Evolutionary conservation across 2,888 invertebrate genomes (phyloP).

Genomic region (Epiblema foenella): DNA sequence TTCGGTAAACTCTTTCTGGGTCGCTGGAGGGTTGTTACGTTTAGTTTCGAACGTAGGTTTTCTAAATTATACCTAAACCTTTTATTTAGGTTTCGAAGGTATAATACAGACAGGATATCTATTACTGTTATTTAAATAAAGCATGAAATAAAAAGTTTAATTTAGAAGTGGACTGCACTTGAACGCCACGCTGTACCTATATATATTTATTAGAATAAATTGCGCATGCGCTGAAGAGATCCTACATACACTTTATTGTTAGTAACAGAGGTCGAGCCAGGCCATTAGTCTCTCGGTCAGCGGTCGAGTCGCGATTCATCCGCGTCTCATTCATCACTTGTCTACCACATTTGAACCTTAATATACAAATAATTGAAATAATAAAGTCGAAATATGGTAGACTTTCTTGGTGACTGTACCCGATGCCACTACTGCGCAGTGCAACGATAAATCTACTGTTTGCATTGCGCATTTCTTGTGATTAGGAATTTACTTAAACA

Average conservation of each 20-base stretch:
- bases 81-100: too few relatives aligned
- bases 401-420: too few relatives aligned
- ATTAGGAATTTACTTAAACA: too few relatives aligned
- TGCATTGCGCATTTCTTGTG: not conserved
- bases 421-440: not conserved
- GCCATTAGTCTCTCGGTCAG: conserved; percentile 19
- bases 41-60: too few relatives aligned
- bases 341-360: too few relatives aligned
- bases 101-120: too few relatives aligned
- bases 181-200: not conserved
- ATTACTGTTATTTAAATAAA: too few relatives aligned
- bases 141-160: too few relatives aligned
- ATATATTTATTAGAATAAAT: not conserved
- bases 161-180: too few relatives aligned
- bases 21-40: conserved; percentile 53
- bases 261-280: conserved; percentile 15
- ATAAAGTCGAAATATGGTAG: too few relatives aligned
- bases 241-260: conserved; percentile 16
- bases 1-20: conserved; percentile 74
- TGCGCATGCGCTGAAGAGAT: not conserved
- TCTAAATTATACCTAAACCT: too few relatives aligned
- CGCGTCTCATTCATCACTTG: not conserved
- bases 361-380: too few relatives aligned
- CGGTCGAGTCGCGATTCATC: conserved; percentile 17
- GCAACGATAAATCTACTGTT: not conserved